Conservation (phyloP, 2,113 vertebrate genomes). For the Podilymbus podiceps region DNA sequence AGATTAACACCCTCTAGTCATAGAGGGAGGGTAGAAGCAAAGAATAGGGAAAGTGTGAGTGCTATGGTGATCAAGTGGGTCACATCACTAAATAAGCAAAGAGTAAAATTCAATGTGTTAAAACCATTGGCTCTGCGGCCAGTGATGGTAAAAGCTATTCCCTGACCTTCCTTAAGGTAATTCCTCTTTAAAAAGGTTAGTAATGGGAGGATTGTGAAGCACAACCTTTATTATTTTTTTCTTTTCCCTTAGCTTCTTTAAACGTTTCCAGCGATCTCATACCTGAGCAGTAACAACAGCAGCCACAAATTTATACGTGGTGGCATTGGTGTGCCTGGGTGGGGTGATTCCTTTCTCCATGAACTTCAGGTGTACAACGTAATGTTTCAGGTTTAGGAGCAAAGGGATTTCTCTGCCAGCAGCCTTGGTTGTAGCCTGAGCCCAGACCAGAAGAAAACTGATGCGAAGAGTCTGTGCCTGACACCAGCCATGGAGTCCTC, state of each 20-base stretch:
- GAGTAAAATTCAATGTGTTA: neutral
- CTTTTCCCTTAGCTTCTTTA: neutral
- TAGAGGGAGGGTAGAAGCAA: neutral
- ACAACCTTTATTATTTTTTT: too few relatives aligned
- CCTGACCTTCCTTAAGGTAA: neutral
- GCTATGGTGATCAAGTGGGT: too few relatives aligned
- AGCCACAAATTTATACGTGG: too few relatives aligned
- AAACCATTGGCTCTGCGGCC: neutral
- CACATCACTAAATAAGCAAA: neutral
- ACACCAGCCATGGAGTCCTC: neutral
- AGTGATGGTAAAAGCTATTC: neutral
- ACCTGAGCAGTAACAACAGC: neutral
- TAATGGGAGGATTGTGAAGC: neutral
- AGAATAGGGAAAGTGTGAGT: neutral
- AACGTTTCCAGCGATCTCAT: neutral
- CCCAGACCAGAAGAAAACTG: neutral
- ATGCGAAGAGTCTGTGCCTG: neutral
- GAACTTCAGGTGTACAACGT: neutral
- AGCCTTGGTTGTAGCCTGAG: neutral
- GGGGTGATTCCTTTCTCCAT: neutral
- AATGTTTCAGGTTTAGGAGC: neutral
- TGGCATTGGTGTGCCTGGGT: fast-evolving
- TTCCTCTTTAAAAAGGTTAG: neutral
- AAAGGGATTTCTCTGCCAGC: neutral
- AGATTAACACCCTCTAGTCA: neutral